A percentile compares a stretch with the other conserved stretches of the same genome.
These are phyloP conservation scores for Sebastes matsubarae DNA, from an alignment of 2,797 vertebrate species.

Conservation along the genomic window DNA sequence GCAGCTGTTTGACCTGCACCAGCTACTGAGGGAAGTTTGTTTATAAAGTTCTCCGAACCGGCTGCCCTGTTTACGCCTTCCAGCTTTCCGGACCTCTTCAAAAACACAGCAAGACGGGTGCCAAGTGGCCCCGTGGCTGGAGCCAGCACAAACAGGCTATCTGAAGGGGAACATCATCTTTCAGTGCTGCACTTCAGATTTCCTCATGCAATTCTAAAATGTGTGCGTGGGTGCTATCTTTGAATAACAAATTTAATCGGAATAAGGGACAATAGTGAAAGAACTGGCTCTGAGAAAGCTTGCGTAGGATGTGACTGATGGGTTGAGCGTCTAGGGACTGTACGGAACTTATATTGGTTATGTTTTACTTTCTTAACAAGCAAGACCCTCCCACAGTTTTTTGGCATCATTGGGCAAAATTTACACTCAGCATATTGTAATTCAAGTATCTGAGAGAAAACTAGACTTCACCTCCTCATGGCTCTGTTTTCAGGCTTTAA, in stretches of 20 bases:
- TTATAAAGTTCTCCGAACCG: constrained; percentile 56
- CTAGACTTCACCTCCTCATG: too few species aligned
- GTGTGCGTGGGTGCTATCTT: neutral
- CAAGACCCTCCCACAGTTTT: neutral
- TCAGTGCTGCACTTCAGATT: neutral
- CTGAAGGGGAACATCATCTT: neutral
- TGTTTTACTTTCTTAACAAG: neutral
- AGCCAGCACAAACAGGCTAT: constrained; percentile 45
- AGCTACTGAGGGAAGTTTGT: constrained; percentile 41
- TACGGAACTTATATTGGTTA: neutral
- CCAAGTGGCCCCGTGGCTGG: constrained; percentile 28
- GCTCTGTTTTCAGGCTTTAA: too few species aligned
- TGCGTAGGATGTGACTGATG: neutral
- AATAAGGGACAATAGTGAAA: constrained; percentile 12
- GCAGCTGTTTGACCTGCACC: constrained; percentile 58
- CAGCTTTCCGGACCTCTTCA: constrained; percentile 56
- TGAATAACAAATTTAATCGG: neutral
- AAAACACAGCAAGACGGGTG: constrained; percentile 23
- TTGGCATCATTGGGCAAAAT: too few species aligned
- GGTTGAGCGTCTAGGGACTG: neutral
- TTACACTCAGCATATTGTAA: too few species aligned
- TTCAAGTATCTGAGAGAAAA: too few species aligned
- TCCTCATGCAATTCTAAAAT: constrained; percentile 6
- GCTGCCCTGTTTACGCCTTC: constrained; percentile 56
- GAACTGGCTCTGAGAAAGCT: neutral